phyloP scores from a whole-genome alignment of 1,140 invertebrate genomes.

The Steinernema feltiae region DNA sequence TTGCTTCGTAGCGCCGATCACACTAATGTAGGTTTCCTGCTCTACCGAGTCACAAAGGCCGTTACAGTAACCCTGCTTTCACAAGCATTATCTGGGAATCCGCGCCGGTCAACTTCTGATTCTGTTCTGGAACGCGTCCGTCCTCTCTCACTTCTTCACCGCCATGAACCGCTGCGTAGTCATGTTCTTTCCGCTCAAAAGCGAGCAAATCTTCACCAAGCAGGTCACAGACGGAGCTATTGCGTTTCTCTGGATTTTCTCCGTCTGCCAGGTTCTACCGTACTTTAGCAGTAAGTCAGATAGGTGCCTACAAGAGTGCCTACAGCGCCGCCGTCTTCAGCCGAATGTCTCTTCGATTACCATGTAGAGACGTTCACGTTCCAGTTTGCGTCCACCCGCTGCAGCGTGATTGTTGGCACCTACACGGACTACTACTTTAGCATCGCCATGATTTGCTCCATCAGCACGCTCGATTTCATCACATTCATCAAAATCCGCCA shows the following conservation, averaged over 20 bases:
- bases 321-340: not conserved
- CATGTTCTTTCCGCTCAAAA: not conserved
- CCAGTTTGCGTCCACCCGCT: not conserved
- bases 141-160: not conserved
- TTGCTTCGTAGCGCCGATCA: not conserved
- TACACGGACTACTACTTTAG: not conserved
- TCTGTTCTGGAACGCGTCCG: not conserved
- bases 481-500: not conserved
- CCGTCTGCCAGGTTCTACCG: not conserved
- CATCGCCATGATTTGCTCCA: not conserved
- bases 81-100: not conserved
- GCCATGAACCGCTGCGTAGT: not conserved
- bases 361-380: not conserved
- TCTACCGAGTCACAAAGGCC: not conserved
- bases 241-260: not conserved
- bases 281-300: not conserved
- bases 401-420: not conserved
- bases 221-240: not conserved
- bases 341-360: not conserved
- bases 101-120: not conserved
- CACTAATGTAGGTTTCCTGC: not conserved
- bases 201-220: not conserved
- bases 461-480: not conserved
- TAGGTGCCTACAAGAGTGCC: not conserved
- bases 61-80: not conserved